Evolutionary conservation across 2,797 vertebrate genomes (phyloP).

Genomic region (Rhincodon typus): DNA sequence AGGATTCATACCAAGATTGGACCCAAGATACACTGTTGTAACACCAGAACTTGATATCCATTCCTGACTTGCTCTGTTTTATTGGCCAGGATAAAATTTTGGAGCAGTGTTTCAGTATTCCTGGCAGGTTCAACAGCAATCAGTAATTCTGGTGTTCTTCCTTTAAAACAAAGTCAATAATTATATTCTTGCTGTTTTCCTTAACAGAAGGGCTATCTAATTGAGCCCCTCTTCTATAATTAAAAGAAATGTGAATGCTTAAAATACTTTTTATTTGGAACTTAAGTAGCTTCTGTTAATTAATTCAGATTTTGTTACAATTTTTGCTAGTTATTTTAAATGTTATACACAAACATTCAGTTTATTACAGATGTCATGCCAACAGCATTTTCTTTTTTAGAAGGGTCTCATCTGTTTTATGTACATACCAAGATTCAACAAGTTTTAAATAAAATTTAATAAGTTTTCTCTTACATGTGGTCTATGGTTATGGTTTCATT

Average conservation of each 20-base stretch:
- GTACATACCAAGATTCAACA: no score
- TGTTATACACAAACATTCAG: neutral
- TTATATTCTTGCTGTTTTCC: constrained; percentile 24
- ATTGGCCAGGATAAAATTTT: neutral
- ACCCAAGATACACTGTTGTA: constrained; percentile 68
- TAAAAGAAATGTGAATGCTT: constrained; percentile 33
- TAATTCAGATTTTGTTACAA: constrained; percentile 28
- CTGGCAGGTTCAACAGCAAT: neutral
- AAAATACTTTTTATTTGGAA: constrained; percentile 18
- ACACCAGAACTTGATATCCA: constrained; percentile 50
- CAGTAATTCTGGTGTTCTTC: neutral
- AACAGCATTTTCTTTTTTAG: neutral
- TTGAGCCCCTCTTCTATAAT: neutral
- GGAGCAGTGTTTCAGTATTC: neutral
- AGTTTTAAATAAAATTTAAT: no score
- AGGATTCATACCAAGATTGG: constrained; percentile 76
- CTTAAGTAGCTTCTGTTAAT: constrained; percentile 23
- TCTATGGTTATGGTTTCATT: neutral
- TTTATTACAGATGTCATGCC: neutral
- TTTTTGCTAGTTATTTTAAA: constrained; percentile 30
- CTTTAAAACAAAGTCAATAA: neutral
- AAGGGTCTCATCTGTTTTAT: neutral
- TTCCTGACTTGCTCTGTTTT: constrained; percentile 4
- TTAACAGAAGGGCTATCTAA: constrained; percentile 16
- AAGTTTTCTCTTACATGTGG: neutral